Conservation (phyloP, 2,888 invertebrate genomes). For the Phalera bucephala region DNA sequence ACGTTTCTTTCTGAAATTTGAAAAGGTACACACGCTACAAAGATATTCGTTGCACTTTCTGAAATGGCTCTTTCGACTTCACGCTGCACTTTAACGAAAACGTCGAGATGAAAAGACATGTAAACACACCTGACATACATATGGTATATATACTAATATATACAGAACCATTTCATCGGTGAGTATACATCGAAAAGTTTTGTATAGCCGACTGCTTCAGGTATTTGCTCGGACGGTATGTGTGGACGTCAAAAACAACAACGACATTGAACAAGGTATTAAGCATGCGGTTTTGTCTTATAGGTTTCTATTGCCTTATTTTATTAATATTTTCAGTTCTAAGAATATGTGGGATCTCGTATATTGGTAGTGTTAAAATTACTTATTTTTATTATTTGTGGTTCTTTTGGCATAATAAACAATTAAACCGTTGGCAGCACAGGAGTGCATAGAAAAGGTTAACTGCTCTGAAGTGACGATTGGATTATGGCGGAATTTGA, state of each 20-base stretch:
- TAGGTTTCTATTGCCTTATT: not conserved
- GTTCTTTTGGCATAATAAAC: no score
- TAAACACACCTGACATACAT: slow-evolving; percentile 21
- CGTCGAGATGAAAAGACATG: slow-evolving; percentile 34
- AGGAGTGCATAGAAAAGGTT: no score
- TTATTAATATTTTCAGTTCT: not conserved
- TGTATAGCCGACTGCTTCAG: not conserved
- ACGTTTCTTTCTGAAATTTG: not conserved
- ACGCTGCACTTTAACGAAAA: slow-evolving; percentile 6
- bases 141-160: not conserved
- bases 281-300: not conserved
- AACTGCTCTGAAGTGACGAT: no score
- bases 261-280: not conserved
- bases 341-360: not conserved
- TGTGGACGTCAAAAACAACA: not conserved
- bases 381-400: no score
- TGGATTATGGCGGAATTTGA: no score
- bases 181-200: not conserved
- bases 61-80: slow-evolving; percentile 31
- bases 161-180: not conserved
- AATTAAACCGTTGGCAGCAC: no score
- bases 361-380: no score
- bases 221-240: not conserved
- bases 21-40: slow-evolving; percentile 11
- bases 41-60: slow-evolving; percentile 32